Percentiles rank a stretch among this genome's conserved stretches.
Evolutionary conservation across 1,140 invertebrate genomes (phyloP).

Genomic region (Oedothorax gibbosus): DNA sequence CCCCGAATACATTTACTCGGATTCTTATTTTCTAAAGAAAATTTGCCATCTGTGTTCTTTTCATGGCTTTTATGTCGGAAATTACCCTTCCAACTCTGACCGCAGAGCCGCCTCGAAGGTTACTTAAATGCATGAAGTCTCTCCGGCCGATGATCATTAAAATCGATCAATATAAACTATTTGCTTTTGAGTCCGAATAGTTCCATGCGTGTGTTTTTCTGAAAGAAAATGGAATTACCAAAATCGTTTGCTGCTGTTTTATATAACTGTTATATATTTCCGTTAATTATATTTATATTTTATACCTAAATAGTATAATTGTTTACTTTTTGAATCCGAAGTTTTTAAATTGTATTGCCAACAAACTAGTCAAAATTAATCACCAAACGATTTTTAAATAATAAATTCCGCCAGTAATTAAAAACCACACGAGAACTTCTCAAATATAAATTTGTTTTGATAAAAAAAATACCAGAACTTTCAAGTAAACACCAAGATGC

Average conservation of each 20-base stretch:
- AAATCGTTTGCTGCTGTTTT: neutral
- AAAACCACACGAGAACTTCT: no score
- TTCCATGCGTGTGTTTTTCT: constrained; percentile 12
- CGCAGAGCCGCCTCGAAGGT: constrained; percentile 37
- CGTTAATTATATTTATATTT: constrained; percentile 12
- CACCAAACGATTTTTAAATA: no score
- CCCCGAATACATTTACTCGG: no score
- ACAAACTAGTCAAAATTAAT: no score
- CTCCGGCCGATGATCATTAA: constrained; percentile 55
- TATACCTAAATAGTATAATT: neutral
- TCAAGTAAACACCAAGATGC: constrained; percentile 66
- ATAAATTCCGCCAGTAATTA: no score
- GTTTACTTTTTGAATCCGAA: no score
- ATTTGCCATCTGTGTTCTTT: no score
- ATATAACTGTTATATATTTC: neutral
- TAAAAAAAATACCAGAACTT: no score
- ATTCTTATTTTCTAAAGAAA: no score
- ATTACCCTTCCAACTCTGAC: neutral
- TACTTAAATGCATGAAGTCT: constrained; percentile 15
- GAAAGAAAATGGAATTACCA: constrained; percentile 1
- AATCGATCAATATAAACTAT: constrained; percentile 60
- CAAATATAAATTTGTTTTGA: no score
- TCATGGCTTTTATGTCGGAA: no score
- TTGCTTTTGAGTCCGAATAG: constrained; percentile 47
- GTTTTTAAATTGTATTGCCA: no score